These are phyloP conservation scores for Octopus bimaculoides DNA, from an alignment of 1,140 invertebrate genomes.

Conservation along the genomic window DNA sequence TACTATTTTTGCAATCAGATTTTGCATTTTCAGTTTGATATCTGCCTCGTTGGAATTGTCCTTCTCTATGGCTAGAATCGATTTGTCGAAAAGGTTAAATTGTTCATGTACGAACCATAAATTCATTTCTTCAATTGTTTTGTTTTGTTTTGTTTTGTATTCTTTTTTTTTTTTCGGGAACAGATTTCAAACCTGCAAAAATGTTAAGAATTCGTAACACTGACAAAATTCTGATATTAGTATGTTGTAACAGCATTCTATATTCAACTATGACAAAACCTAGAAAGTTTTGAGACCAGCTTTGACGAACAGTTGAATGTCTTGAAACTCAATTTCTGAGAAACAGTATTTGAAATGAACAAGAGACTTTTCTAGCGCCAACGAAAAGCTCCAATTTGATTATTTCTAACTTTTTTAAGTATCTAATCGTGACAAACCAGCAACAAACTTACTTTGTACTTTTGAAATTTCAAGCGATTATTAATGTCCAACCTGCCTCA, in stretches of 20 bases:
- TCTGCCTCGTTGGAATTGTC: neutral
- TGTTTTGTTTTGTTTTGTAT: neutral
- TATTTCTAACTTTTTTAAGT: too few relatives aligned
- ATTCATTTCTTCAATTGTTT: slow-evolving; percentile 2
- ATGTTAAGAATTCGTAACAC: slow-evolving; percentile 2
- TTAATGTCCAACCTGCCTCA: neutral
- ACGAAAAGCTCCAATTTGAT: too few relatives aligned
- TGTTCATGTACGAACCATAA: neutral
- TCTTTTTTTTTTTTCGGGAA: neutral
- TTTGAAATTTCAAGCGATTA: neutral
- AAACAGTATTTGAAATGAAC: too few relatives aligned
- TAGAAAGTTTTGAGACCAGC: neutral
- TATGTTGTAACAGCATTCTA: neutral
- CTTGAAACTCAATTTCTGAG: neutral
- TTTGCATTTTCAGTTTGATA: slow-evolving; percentile 7
- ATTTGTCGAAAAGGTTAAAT: slow-evolving; percentile 7
- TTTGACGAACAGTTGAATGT: slow-evolving; percentile 6
- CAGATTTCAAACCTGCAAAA: neutral
- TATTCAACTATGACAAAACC: neutral
- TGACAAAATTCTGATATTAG: slow-evolving; percentile 2
- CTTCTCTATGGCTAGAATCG: slow-evolving; percentile 6
- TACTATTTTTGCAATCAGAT: neutral
- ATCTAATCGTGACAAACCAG: neutral
- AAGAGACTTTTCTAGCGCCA: too few relatives aligned
- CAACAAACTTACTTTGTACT: slow-evolving; percentile 3